Evolutionary conservation across 2,888 invertebrate genomes (phyloP).

Genomic region (Lamellibrachia satsuma): DNA sequence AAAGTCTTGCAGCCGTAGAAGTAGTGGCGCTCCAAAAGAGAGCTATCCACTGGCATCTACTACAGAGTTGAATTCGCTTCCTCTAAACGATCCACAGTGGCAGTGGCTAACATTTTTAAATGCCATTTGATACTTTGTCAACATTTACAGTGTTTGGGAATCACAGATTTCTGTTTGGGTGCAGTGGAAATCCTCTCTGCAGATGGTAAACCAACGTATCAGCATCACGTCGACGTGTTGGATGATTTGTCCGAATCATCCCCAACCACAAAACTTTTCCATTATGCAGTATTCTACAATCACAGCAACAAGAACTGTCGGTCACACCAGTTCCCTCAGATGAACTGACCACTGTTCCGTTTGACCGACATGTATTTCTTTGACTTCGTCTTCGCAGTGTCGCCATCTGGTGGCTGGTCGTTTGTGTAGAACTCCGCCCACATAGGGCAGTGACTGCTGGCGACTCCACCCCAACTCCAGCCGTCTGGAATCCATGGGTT

Average conservation of each 20-base stretch:
- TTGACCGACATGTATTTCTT: not conserved
- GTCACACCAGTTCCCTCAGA: not conserved
- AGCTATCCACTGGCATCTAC: not conserved
- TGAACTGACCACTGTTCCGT: not conserved
- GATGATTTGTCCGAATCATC: not conserved
- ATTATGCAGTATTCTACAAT: not conserved
- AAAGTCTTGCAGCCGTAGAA: not conserved
- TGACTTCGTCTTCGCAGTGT: not conserved
- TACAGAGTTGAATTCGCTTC: not conserved
- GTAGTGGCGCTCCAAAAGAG: not conserved
- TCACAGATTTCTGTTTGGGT: not conserved
- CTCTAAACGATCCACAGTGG: not conserved
- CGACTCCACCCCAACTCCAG: conserved; percentile 84
- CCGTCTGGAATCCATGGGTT: conserved; percentile 84
- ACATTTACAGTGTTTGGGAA: not conserved
- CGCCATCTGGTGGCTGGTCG: not conserved
- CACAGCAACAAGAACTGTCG: not conserved
- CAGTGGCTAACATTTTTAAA: not conserved
- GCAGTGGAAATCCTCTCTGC: not conserved
- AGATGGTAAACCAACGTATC: not conserved
- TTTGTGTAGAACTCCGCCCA: conserved; percentile 75
- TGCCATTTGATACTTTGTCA: not conserved
- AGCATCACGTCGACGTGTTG: not conserved
- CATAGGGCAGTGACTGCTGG: conserved; percentile 78
- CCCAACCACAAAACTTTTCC: not conserved